Base-by-base conservation (phyloP, 1,140 invertebrate genomes). In the Drosophila equinoxialis region DNA sequence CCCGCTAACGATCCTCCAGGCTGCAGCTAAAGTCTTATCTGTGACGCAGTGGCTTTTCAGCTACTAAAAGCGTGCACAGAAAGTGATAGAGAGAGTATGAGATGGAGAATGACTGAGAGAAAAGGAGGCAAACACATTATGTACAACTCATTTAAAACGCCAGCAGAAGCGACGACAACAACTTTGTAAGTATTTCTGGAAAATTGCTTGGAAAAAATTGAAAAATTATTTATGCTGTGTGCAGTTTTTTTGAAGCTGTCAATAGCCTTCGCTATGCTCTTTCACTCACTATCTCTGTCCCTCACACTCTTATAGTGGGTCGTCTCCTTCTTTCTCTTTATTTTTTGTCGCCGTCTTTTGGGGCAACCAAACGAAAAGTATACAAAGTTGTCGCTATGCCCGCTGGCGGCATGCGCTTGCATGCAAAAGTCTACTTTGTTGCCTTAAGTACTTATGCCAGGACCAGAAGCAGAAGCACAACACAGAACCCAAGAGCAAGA, bases 401-500 rank as follows among this genome's bases (percentile, higher is more conserved):
- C 61, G 74, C 74, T 62, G 74, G 66, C 81, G 76, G 83, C 83
- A 89, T 87, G 83, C 85, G 84, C 84, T 84, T 80, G 84, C 85
- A 87, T 87, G 84, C 84, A 81, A 81, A 80, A 84, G 80, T 90
- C 80, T 84, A 87, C 84, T 87, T 87, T 87, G 84, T 87, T 89
- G 84, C 84, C 77, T 84, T 84, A 89, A 87, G 80, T 89, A 87
- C 84, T 87, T 87, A 87, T 87, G 84, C 73, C 71, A 83, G 81
- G 65, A 66, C 64, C 68, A 72, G 68, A 63, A 71, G 68, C 62
- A 77, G 62, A 55, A 20, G 45, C 30, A 42, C 20, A 42, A 35
- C 59, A 41, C 42, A 48, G 45, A 37, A 17, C 20, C 4, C 33
- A 39, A 60, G 45, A 69, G 67, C 55, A 51, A 48, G 61, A 60